Percentiles rank a stretch among this genome's conserved stretches.
These are phyloP conservation scores for Phthorimaea operculella DNA, from an alignment of 1,140 invertebrate genomes.

Conservation along the genomic window DNA sequence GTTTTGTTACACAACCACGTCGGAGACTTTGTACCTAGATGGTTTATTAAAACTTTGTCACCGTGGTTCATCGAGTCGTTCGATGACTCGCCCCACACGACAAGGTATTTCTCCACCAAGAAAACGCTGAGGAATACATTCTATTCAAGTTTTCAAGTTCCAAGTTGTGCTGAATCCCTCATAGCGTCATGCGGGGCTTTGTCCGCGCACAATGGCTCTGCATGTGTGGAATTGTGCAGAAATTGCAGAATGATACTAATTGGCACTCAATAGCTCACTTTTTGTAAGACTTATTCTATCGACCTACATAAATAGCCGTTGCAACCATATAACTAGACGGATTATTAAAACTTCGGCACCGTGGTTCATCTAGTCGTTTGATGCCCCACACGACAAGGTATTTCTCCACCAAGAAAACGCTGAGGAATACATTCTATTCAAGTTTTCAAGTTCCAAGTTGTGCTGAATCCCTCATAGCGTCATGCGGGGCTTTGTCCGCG, in stretches of 20 bases:
- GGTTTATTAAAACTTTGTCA: too few relatives aligned
- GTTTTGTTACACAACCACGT: too few relatives aligned
- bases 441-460: conserved; percentile 41
- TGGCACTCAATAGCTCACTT: too few relatives aligned
- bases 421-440: conserved; percentile 30
- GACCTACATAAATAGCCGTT: too few relatives aligned
- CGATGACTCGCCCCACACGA: too few relatives aligned
- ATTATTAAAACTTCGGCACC: too few relatives aligned
- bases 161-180: conserved; percentile 41
- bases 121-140: conserved; percentile 27
- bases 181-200: conserved; percentile 40
- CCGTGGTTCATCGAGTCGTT: too few relatives aligned
- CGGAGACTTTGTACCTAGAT: too few relatives aligned
- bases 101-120: conserved; percentile 7
- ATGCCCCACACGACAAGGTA: too few relatives aligned
- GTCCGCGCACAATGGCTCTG: conserved; percentile 47
- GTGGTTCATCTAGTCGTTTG: too few relatives aligned
- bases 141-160: conserved; percentile 41
- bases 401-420: conserved; percentile 20
- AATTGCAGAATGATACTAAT: conserved; percentile 33
- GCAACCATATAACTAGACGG: too few relatives aligned
- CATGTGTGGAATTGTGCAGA: conserved; percentile 37
- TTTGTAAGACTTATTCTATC: too few relatives aligned
- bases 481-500: conserved; percentile 41
- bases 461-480: conserved; percentile 42